Evolutionary conservation across 2,888 invertebrate species (phyloP).

Genomic region (Chrysolina haemoptera): DNA sequence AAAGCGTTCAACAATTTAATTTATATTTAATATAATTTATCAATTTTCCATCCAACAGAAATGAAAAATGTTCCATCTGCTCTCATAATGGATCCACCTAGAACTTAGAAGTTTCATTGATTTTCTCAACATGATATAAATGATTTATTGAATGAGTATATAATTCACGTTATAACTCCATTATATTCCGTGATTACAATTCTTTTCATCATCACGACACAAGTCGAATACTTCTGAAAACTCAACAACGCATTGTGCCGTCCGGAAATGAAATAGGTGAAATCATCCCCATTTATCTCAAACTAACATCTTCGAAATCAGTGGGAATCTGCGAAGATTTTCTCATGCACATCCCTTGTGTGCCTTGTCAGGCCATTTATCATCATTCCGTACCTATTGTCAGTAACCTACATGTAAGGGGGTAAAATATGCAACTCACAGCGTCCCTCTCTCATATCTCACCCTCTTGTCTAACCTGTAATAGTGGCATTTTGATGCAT

Average conservation of each 20-base stretch:
- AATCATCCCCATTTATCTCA: conserved; percentile 30
- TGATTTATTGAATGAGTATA: conserved; percentile 14
- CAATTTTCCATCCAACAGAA: background rate
- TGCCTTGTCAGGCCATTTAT: conserved; percentile 61
- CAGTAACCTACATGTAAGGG: conserved; percentile 48
- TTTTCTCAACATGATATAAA: background rate
- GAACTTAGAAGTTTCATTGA: background rate
- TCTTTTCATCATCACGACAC: conserved; percentile 2
- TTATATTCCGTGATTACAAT: conserved; percentile 12
- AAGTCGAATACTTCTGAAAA: conserved; percentile 16
- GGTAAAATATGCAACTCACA: conserved; percentile 45
- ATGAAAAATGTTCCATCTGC: background rate
- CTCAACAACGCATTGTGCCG: conserved; percentile 13
- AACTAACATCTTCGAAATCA: conserved; percentile 27
- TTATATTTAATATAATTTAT: too few species aligned
- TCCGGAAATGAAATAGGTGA: conserved; percentile 31
- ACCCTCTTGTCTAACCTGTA: conserved; percentile 45
- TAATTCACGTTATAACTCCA: conserved; percentile 9
- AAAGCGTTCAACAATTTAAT: too few species aligned
- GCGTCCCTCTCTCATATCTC: conserved; percentile 39
- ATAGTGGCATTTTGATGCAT: conserved; percentile 41
- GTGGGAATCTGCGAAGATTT: conserved; percentile 38
- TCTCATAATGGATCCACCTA: background rate
- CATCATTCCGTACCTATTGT: conserved; percentile 57
- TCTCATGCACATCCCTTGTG: conserved; percentile 41